These are phyloP conservation scores for Ambastaia sidthimunki DNA, from an alignment of 2,797 vertebrate genomes.

Conservation along the genomic window DNA sequence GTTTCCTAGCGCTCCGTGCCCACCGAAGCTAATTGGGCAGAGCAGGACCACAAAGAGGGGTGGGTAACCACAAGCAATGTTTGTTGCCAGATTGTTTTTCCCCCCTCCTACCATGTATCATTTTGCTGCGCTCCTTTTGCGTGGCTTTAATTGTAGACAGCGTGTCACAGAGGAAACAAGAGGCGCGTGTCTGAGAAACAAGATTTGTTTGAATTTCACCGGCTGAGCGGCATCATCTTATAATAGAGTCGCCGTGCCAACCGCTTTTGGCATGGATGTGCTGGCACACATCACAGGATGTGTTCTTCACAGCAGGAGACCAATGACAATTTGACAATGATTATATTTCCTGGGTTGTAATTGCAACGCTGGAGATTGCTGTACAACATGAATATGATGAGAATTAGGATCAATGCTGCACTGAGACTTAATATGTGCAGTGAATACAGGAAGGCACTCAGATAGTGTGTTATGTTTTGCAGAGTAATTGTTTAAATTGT, in stretches of 20 bases:
- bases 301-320: constrained; percentile 47
- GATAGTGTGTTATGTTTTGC: neutral
- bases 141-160: constrained; percentile 55
- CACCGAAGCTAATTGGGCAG: constrained; percentile 78
- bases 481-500: neutral
- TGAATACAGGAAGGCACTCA: neutral
- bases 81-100: constrained; percentile 73
- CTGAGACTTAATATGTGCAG: constrained; percentile 3
- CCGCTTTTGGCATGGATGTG: constrained; percentile 50
- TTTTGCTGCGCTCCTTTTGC: constrained; percentile 54
- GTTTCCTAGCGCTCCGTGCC: constrained; percentile 57
- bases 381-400: constrained; percentile 30
- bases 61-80: constrained; percentile 66
- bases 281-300: constrained; percentile 31
- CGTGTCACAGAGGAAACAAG: constrained; percentile 42
- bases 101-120: constrained; percentile 48
- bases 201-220: constrained; percentile 48
- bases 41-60: constrained; percentile 71
- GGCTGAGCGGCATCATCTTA: constrained; percentile 52
- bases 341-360: constrained; percentile 53
- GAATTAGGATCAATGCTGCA: constrained; percentile 36
- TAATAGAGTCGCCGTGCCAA: constrained; percentile 54
- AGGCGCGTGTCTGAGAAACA: constrained; percentile 46
- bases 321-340: constrained; percentile 50
- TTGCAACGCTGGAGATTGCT: constrained; percentile 52